Evolutionary conservation across 2,797 vertebrate species (phyloP), one percentile per base, ranked within the genome.

Genomic region (Macropodus opercularis): DNA sequence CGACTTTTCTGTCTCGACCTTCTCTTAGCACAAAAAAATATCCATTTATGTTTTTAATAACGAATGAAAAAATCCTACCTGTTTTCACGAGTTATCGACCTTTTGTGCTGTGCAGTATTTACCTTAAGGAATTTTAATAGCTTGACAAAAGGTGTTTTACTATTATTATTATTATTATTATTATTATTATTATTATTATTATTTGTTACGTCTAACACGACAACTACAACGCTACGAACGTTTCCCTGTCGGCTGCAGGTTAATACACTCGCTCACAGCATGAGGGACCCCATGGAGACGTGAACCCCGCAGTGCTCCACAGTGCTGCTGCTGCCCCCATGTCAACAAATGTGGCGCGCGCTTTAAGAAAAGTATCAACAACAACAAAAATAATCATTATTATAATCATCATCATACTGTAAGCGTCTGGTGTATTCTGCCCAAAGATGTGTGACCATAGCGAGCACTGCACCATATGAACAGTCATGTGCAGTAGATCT

Each of bases 311-410:
- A n/a, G 32, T n/a, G 43, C 14, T 39, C 6, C 35, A 35, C 34
- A 5, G n/a, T 24, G 31, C 11, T 15, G 14, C 51, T 32, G 17
- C 26, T 51, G 6, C 4, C 19, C 14, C 17, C 14, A 8, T 17
- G 24, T 19, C 18, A 56, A 35, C 29, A 18, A 21, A 13, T 34
- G 5, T 0, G 7, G 17, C 1, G 34, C 3, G 18, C 12, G 17
- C 3, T 3, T 29, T 54, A 88, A 92, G 48, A 18, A 53, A 14
- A 29, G 38, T 29, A 29, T 27, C 15, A 31, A 29, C 6, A 50
- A 18, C 5, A 38, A 38, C 24, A 15, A 38, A n/a, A 36, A 36
- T 6, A 50, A 23, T 6, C 32, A 34, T 22, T 9, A 34, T 3
- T 14, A 7, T 12, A 17, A 13, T 34, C 10, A 31, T 31, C 10